phyloP scores from a whole-genome alignment of 2,113 vertebrate species.

The Corythornis vintsioides region DNA sequence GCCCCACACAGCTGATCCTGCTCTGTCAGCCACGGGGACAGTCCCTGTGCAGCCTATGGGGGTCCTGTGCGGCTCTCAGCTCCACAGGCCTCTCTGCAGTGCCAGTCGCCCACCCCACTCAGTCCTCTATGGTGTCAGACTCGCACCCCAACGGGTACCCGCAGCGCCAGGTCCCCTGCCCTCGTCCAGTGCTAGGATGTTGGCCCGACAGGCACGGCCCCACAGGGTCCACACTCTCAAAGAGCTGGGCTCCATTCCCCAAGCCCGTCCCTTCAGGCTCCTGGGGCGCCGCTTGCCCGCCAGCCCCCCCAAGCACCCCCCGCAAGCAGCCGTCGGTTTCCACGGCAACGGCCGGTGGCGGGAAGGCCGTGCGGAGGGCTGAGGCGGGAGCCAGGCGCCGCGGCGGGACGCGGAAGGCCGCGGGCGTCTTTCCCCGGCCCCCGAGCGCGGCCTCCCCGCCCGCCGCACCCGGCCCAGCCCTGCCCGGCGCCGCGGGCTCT shows the following conservation, averaged over 20 bases:
- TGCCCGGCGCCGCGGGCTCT: background rate
- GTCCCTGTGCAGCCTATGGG: background rate
- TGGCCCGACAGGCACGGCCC: too few relatives aligned
- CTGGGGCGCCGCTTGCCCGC: background rate
- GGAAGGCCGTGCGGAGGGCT: background rate
- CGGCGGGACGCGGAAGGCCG: background rate
- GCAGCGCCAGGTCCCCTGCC: too few relatives aligned
- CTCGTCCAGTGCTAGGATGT: too few relatives aligned
- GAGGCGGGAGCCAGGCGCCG: background rate
- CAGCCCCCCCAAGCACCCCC: background rate
- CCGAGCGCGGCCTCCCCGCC: background rate
- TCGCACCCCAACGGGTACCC: too few relatives aligned
- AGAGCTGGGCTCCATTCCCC: background rate
- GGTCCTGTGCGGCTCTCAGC: background rate
- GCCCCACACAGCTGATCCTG: background rate
- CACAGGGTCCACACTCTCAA: too few relatives aligned
- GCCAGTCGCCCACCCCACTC: background rate
- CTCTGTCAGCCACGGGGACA: background rate
- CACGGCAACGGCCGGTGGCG: background rate
- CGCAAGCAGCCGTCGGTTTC: constrained; percentile 3
- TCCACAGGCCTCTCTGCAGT: background rate
- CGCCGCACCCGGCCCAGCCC: background rate
- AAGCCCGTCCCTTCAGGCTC: background rate
- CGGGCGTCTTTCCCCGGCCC: background rate
- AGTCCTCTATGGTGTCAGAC: background rate